phyloP scores from a whole-genome alignment of 2,113 vertebrate genomes.

The Cyprinus carpio region DNA sequence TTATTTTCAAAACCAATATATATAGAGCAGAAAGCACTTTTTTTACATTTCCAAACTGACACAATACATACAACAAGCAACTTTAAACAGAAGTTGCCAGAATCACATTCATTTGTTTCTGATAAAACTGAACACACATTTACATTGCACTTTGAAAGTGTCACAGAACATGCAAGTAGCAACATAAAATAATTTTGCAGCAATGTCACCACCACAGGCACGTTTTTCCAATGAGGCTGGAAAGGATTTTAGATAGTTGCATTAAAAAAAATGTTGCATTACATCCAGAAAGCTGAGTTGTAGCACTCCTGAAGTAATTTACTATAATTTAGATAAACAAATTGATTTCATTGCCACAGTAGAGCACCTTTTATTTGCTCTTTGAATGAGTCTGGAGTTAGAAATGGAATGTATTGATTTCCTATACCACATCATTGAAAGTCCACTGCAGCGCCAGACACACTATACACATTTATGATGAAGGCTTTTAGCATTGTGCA shows the following conservation, averaged over 20 bases:
- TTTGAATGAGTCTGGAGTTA: conserved; percentile 53
- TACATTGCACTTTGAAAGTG: not conserved
- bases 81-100: not conserved
- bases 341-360: conserved; percentile 52
- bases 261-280: conserved; percentile 16
- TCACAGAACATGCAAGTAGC: not conserved
- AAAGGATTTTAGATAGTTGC: conserved; percentile 34
- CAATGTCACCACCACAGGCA: not conserved
- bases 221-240: not conserved
- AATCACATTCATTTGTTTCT: not conserved
- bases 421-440: conserved; percentile 47
- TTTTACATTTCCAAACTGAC: not conserved
- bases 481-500: conserved; percentile 35
- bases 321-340: conserved; percentile 54
- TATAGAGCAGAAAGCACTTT: not conserved
- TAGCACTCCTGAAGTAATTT: conserved; percentile 44
- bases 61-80: not conserved
- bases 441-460: conserved; percentile 40
- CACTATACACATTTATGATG: conserved; percentile 32
- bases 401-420: conserved; percentile 56
- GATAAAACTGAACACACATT: not conserved
- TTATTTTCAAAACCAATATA: not conserved
- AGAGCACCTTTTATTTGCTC: conserved; percentile 53
- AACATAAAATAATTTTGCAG: not conserved
- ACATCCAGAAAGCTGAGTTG: conserved; percentile 5